Evolutionary conservation across 1,140 invertebrate genomes (phyloP), one percentile per base, ranked within the genome.

Genomic region (Drosophila aff.): DNA sequence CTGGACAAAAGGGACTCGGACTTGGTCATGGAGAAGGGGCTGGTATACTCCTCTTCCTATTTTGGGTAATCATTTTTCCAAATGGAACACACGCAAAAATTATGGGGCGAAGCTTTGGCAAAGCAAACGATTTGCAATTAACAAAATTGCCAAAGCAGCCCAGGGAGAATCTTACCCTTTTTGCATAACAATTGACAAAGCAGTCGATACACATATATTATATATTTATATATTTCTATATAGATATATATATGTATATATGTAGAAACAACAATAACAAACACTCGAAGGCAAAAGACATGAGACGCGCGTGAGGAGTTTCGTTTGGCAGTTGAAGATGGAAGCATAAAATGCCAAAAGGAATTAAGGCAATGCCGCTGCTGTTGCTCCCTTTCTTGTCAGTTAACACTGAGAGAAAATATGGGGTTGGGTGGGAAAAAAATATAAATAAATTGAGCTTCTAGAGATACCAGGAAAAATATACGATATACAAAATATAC

Each of bases 81-180:
- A 21, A 36, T 53, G 50, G 2, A 53, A 36, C 50, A 53, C 50
- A 53, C 50, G 50, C 52, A 43, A 36, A 52, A 31, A 36, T 38
- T 7, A 41, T 43, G 41, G 40, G 28, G 7, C 1, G 7, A 1
- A 31, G 28, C 28, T 7, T 6, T 31, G 28, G 15, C 16, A 16
- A 91, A 80, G 82, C 89, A 91, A 91, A 76, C 91, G 91, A 92
- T 92, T 92, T 91, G 91, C 92, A 92, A 92, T 92, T 92, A 92
- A 92, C 91, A 92, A 92, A 92, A 92, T 92, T 92, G 91, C 91
- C 91, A 92, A n/a, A 78, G 89, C 69, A 47, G 69, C 57, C 57
- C 26, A 16, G 31, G 41, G 16, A 5, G 33, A 79, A 64, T 46
- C 47, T 47, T 67, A 67, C 44, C 69, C 69, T 60, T 66, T 68